Evolutionary conservation across 2,113 vertebrate species (phyloP).

Genomic region (Paedocypris sp.): DNA sequence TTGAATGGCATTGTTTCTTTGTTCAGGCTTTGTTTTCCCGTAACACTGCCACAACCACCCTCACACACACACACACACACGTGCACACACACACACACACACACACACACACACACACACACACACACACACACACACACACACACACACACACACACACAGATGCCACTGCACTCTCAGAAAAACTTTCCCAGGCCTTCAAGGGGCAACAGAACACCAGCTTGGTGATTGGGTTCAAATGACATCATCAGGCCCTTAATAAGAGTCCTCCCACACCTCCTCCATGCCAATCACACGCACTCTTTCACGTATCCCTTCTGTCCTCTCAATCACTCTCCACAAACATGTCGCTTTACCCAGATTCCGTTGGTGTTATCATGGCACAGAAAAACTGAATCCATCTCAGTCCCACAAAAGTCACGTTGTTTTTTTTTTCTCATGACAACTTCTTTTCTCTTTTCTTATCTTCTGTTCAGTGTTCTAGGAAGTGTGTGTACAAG

Average conservation of each 20-base stretch:
- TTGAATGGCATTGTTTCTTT: conserved; percentile 17
- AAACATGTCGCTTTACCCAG: background rate
- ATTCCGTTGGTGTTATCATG: background rate
- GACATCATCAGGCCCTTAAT: conserved; percentile 54
- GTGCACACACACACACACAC: background rate
- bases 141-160: background rate
- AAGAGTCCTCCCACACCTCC: conserved; percentile 40
- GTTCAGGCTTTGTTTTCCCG: conserved; percentile 34
- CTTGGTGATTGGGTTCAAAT: conserved; percentile 47
- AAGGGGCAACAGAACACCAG: conserved; percentile 42
- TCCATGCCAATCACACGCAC: conserved; percentile 31
- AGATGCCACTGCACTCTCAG: conserved; percentile 43
- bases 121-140: background rate
- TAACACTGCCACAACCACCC: conserved; percentile 35
- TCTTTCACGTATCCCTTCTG: background rate
- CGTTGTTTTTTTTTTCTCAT: no score
- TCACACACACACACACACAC: conserved; percentile 6
- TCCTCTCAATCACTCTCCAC: conserved; percentile 31
- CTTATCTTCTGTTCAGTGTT: background rate
- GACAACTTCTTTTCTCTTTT: background rate
- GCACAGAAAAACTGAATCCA: background rate
- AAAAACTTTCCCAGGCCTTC: conserved; percentile 54
- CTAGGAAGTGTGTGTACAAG: conserved; percentile 34
- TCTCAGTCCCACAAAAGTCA: background rate
- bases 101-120: conserved; percentile 4